Conservation (phyloP, 2,888 invertebrate species). For the Pachliopta kotzebuea region DNA sequence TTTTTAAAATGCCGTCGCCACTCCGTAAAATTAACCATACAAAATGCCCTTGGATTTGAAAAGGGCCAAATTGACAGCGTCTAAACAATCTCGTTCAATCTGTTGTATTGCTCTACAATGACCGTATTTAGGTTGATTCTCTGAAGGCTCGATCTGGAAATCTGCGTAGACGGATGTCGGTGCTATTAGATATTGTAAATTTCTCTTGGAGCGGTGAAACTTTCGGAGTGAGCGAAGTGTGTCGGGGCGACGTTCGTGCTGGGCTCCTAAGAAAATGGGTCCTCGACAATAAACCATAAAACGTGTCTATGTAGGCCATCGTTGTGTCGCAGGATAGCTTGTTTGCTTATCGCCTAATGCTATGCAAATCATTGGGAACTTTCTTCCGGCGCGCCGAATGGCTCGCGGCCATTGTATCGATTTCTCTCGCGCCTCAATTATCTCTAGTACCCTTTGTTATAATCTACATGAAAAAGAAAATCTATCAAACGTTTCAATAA, state of each 20-base stretch:
- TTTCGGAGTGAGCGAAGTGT: slow-evolving; percentile 73
- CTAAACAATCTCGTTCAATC: slow-evolving; percentile 50
- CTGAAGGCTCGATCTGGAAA: slow-evolving; percentile 75
- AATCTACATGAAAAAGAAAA: neutral
- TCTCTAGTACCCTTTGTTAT: slow-evolving; percentile 25
- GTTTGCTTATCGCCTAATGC: slow-evolving; percentile 45
- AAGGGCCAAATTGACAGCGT: slow-evolving; percentile 37
- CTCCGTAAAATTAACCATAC: slow-evolving; percentile 3
- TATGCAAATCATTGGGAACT: slow-evolving; percentile 76
- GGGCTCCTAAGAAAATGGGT: slow-evolving; percentile 76
- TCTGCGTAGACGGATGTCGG: slow-evolving; percentile 78
- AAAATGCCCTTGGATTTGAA: slow-evolving; percentile 12
- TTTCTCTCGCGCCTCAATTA: slow-evolving; percentile 57
- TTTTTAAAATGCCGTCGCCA: slow-evolving; percentile 24
- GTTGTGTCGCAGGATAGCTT: slow-evolving; percentile 48
- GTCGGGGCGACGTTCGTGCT: slow-evolving; percentile 66
- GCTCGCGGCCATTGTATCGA: slow-evolving; percentile 63
- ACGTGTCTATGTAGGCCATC: slow-evolving; percentile 75
- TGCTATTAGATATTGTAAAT: slow-evolving; percentile 75
- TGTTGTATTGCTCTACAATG: slow-evolving; percentile 56
- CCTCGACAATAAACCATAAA: slow-evolving; percentile 70
- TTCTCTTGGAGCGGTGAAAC: slow-evolving; percentile 75
- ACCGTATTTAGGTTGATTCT: slow-evolving; percentile 68
- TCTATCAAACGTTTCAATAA: neutral
- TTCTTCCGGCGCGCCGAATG: slow-evolving; percentile 68